These are phyloP conservation scores for Struthio camelus DNA, from an alignment of 2,113 vertebrate species.

Conservation along the genomic window DNA sequence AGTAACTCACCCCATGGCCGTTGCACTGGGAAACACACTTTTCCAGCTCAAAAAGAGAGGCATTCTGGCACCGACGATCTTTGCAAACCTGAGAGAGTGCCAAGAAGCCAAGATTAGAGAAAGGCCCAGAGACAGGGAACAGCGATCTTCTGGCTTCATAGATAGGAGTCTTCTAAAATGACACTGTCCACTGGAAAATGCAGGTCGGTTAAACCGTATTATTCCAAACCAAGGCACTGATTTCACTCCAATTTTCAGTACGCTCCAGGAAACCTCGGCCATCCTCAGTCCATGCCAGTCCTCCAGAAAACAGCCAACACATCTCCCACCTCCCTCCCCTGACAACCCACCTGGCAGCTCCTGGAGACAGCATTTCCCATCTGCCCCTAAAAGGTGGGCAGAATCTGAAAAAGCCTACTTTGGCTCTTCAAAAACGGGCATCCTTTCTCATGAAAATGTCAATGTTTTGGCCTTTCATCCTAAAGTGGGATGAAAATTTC, in stretches of 20 bases:
- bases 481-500: not conserved
- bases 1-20: conserved; percentile 71
- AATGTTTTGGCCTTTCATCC: not conserved
- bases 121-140: not conserved
- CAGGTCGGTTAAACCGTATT: rapidly evolving
- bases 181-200: rapidly evolving
- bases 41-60: conserved; percentile 85
- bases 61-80: conserved; percentile 87
- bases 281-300: rapidly evolving
- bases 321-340: not conserved
- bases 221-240: not conserved
- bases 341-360: not conserved
- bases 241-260: not conserved
- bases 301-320: not conserved
- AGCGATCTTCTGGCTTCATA: not conserved
- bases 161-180: not conserved
- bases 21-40: conserved; percentile 83
- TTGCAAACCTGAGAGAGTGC: conserved; percentile 84
- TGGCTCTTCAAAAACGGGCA: not conserved
- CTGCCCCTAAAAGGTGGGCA: not conserved
- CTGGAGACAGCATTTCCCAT: not conserved
- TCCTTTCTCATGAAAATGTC: not conserved
- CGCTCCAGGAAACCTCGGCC: not conserved
- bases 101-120: not conserved
- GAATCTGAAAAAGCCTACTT: not conserved